These are phyloP conservation scores for Lasioglossum vierecki DNA, from an alignment of 2,888 invertebrate species.

Conservation along the genomic window DNA sequence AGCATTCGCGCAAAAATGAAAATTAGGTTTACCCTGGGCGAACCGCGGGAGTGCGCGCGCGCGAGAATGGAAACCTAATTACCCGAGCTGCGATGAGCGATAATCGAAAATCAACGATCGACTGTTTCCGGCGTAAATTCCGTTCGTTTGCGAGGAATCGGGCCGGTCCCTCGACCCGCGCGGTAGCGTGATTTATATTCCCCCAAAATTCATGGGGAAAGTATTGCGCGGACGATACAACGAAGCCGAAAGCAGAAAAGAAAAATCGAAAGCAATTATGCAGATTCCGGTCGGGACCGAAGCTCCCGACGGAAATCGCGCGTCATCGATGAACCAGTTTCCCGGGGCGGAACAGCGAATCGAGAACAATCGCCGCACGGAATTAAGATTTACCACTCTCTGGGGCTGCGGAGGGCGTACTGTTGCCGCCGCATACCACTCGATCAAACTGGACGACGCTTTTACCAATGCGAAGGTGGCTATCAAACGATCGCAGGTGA, in stretches of 20 bases:
- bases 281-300: not conserved
- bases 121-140: constrained; percentile 24
- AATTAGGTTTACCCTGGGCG: constrained; percentile 48
- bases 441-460: constrained; percentile 34
- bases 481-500: not conserved
- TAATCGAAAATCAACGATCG: constrained; percentile 49
- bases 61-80: constrained; percentile 44
- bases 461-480: constrained; percentile 6
- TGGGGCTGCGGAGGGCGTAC: not conserved
- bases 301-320: constrained; percentile 50
- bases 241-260: not conserved
- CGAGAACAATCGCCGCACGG: constrained; percentile 42
- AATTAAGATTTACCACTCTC: constrained; percentile 57
- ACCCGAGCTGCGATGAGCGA: constrained; percentile 32
- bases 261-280: constrained; percentile 27
- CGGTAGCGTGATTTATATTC: not conserved
- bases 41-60: not conserved
- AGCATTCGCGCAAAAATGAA: constrained; percentile 35
- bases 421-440: constrained; percentile 9
- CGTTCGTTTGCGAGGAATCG: constrained; percentile 6
- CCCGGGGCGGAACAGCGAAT: constrained; percentile 16
- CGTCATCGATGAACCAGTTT: constrained; percentile 59
- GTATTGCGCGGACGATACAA: not conserved
- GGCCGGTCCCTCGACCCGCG: not conserved
- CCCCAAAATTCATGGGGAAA: not conserved